These are phyloP conservation scores for Phalacrocorax aristotelis DNA, from an alignment of 2,113 vertebrate species.

Conservation along the genomic window DNA sequence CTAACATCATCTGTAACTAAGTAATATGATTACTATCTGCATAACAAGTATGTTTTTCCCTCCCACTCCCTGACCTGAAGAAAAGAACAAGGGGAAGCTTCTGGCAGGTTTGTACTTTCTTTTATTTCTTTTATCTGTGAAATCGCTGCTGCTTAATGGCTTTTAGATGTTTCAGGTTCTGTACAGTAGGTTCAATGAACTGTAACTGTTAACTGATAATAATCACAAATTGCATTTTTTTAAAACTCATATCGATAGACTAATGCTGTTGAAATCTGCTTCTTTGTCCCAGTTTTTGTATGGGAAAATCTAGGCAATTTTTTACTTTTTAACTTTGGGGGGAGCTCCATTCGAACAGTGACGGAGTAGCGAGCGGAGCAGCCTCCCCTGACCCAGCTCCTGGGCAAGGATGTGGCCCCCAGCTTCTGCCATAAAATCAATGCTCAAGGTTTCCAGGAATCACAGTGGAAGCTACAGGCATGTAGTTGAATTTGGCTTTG, in stretches of 20 bases:
- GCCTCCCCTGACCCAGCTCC: not conserved
- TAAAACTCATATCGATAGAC: not conserved
- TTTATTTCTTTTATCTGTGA: slow-evolving; percentile 62
- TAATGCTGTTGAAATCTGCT: not conserved
- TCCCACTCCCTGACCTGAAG: slow-evolving; percentile 80
- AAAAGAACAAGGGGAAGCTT: slow-evolving; percentile 91
- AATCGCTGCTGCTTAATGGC: slow-evolving; percentile 33
- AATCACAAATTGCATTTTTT: slow-evolving; percentile 13
- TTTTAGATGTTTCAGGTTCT: slow-evolving; percentile 24
- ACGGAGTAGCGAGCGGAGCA: not conserved
- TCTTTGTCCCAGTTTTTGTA: not conserved
- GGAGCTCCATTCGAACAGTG: not conserved
- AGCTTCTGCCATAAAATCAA: accelerated
- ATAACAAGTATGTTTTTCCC: slow-evolving; percentile 69
- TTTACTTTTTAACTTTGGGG: not conserved
- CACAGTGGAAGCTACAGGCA: not conserved
- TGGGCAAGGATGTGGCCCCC: accelerated
- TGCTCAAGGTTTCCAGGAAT: not conserved
- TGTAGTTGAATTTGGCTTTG: not conserved
- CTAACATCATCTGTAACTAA: slow-evolving; percentile 58
- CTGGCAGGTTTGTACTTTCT: slow-evolving; percentile 88
- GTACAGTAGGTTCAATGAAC: slow-evolving; percentile 9
- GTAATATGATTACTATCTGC: slow-evolving; percentile 55
- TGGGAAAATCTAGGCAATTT: not conserved
- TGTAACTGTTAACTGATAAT: not conserved